Evolutionary conservation across 1,140 invertebrate species (phyloP), one percentile per base, ranked within the genome.

Genomic region (Eciton burchellii): DNA sequence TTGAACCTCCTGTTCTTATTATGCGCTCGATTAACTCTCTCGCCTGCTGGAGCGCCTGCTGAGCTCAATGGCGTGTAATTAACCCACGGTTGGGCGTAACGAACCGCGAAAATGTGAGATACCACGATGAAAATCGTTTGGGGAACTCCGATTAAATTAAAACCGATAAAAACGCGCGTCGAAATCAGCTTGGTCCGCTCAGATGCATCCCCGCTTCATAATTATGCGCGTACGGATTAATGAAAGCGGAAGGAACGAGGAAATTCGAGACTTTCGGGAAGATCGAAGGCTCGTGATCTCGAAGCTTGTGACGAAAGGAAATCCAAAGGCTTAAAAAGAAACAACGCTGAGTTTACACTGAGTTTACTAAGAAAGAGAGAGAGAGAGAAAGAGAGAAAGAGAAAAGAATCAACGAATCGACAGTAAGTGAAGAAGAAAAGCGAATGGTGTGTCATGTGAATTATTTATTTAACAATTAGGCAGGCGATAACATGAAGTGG

Each of bases 391-490:
- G n/a, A n/a, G n/a, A n/a, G n/a, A n/a, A n/a, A n/a, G n/a, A n/a
- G n/a, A 74, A 43, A 60, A 49, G 57, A 81, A 24, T 73, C 41
- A 35, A 47, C 21, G n/a, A n/a, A 73, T 59, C 54, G 79, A 85
- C 49, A 74, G 16, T 65, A 45, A 72, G 21, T 83, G n/a, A n/a
- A n/a, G n/a, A n/a, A 56, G 56, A 66, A 47, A 81, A 60, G 62
- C 63, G 43, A 65, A 83, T 26, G 41, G 9, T 62, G 35, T 87
- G 72, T 57, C 88, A 88, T 89, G 85, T 86, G 84, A 81, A 89
- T 86, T 81, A 82, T 90, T 89, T 89, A 88, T 90, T 89, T 82
- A 88, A 89, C 89, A 88, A 83, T 84, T 86, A 90, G 74, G 81
- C 84, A 84, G 87, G 84, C 59, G 82, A 83, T 86, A 88, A 84